These are phyloP conservation scores for Cryptosula pallasiana DNA, from an alignment of 2,888 invertebrate species.

Conservation along the genomic window DNA sequence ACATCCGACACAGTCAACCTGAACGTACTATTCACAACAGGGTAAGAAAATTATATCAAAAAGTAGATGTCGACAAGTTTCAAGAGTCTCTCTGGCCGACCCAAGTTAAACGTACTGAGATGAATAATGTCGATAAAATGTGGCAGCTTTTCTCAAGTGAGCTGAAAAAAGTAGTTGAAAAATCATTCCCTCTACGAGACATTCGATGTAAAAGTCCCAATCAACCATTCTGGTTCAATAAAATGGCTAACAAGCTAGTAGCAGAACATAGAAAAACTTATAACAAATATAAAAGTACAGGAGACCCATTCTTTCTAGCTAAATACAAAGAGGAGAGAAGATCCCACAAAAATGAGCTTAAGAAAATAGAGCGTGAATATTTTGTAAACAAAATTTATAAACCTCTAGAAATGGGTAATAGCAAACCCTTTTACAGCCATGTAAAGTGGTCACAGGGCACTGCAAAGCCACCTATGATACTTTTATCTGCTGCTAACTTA, in stretches of 20 bases:
- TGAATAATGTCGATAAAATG: not conserved
- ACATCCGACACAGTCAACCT: not conserved
- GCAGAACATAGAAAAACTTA: constrained; percentile 14
- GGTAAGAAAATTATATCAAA: not conserved
- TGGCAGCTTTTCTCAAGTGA: not conserved
- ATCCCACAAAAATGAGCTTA: not conserved
- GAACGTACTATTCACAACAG: not conserved
- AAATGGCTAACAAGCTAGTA: not conserved
- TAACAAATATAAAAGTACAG: not conserved
- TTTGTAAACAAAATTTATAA: not conserved
- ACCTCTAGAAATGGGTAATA: constrained; percentile 1
- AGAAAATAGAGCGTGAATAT: not conserved
- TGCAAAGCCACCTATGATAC: constrained; percentile 9
- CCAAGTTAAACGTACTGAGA: not conserved
- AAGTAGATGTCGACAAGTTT: not conserved
- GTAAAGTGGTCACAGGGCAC: not conserved
- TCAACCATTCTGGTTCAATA: constrained; percentile 16
- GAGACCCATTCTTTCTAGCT: not conserved
- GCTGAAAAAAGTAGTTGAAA: not conserved
- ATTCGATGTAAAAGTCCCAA: not conserved
- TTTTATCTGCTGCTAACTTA: not conserved
- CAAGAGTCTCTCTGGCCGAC: not conserved
- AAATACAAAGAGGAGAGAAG: constrained; percentile 13
- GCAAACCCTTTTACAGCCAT: constrained; percentile 12
- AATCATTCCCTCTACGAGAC: not conserved